Conservation (phyloP, 2,797 vertebrate species). For the Cercopithecus hamlyni region DNA sequence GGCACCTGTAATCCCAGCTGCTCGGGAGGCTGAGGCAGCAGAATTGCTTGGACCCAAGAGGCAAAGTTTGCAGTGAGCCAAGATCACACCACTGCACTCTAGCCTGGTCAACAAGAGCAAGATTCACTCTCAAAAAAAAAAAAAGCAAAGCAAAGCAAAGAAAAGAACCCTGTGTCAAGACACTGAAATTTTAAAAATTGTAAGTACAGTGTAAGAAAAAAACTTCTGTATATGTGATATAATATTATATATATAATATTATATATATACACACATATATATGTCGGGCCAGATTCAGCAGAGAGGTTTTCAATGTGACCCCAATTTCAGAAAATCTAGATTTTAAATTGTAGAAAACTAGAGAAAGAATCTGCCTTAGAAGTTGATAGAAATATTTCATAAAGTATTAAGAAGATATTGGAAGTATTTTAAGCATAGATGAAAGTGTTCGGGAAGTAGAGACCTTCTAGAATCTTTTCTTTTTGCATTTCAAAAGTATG, state of each 20-base stretch:
- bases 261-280: neutral
- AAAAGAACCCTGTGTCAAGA: neutral
- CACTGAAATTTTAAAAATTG: neutral
- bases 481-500: conserved; percentile 25
- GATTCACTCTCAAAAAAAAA: neutral
- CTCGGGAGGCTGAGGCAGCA: neutral
- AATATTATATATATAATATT: neutral
- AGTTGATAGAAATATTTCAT: neutral
- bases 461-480: neutral
- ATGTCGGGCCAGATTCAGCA: neutral
- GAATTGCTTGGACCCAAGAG: neutral
- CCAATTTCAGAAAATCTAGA: conserved; percentile 8
- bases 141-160: neutral
- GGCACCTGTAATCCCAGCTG: neutral
- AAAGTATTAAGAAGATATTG: neutral
- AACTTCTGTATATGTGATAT: neutral
- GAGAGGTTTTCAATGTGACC: neutral
- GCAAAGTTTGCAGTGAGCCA: neutral
- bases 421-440: conserved; percentile 27
- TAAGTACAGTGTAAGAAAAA: neutral
- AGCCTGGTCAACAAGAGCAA: neutral
- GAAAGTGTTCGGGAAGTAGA: neutral
- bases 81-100: neutral
- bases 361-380: conserved; percentile 5
- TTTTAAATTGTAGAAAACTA: neutral